Evolutionary conservation across 2,888 invertebrate genomes (phyloP), one percentile per base, ranked within the genome.

Genomic region (Hydrotaea diabolus): DNA sequence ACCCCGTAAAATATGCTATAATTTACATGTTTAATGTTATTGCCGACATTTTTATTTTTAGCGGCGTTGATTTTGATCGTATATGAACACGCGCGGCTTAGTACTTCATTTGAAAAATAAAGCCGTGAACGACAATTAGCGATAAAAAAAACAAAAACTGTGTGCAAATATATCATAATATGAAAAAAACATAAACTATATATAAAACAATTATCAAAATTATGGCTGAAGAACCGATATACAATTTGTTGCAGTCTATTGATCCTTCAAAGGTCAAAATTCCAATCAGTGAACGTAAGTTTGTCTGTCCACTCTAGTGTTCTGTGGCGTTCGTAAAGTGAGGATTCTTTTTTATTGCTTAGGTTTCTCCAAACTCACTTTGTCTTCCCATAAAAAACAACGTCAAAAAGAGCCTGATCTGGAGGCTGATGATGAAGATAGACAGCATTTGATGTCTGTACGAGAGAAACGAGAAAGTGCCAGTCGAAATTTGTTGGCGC

Each of bases 361-460:
- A 90, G 90, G 89, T 85, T 92, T 92, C 75, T 87, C 91, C 0
- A 92, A 92, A 86, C 85, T 92, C 53, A 92, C 92, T n/a, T 88
- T 92, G 2, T 91, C 92, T 2, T 91, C 92, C 0, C 88, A 87
- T 43, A 90, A 89, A 86, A 89, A 89, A 72, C 85, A 85, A 72
- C 64, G 82, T 17, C 69, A 87, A n/a, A 7, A 31, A 31, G 3
- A 31, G 31, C 80, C 74, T 62, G 39, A 78, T 36, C 49, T n/a
- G 7, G 15, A 75, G 15, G 59, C 55, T 53, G 19, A 78, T 36
- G 43, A 53, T 8, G n/a, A 71, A n/a, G 64, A 46, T 11, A 19
- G 39, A 21, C 53, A 69, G 0, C 9, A 57, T 62, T 19, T 53
- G 39, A 55, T 36, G 9, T 53, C 23, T 17, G 26, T 21, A 19